phyloP scores from a whole-genome alignment of 2,113 vertebrate genomes.

The Ploceus nigricollis region DNA sequence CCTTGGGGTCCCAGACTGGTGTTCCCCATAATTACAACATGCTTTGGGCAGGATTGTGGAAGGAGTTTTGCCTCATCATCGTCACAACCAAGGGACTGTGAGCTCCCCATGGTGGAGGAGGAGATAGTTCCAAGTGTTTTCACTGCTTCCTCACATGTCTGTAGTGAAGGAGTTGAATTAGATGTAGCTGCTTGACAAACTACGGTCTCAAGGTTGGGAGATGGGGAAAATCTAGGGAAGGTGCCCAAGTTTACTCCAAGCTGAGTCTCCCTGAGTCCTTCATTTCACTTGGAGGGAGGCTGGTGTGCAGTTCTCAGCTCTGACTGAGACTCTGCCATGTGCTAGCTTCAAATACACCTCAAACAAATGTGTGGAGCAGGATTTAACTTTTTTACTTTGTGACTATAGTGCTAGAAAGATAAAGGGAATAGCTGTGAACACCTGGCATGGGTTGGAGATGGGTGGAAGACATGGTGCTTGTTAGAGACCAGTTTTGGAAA shows the following conservation, averaged over 20 bases:
- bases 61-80: not conserved
- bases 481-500: not conserved
- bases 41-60: not conserved
- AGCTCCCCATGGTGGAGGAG: not conserved
- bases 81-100: not conserved
- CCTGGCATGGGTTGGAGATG: not conserved
- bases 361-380: not conserved
- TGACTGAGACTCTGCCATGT: not conserved
- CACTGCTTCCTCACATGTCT: not conserved
- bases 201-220: not conserved
- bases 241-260: not conserved
- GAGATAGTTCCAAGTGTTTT: not conserved
- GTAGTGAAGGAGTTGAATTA: not conserved
- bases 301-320: not conserved
- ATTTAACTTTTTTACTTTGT: not conserved
- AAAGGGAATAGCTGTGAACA: not conserved
- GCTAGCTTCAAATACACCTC: not conserved
- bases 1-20: not conserved
- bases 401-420: not conserved
- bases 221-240: not conserved
- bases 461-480: not conserved
- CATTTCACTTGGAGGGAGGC: not conserved
- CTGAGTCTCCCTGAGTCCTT: not conserved
- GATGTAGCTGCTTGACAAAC: not conserved
- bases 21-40: not conserved